Evolutionary conservation across 2,888 invertebrate species (phyloP).

Genomic region (Drosophila kambysellisi): DNA sequence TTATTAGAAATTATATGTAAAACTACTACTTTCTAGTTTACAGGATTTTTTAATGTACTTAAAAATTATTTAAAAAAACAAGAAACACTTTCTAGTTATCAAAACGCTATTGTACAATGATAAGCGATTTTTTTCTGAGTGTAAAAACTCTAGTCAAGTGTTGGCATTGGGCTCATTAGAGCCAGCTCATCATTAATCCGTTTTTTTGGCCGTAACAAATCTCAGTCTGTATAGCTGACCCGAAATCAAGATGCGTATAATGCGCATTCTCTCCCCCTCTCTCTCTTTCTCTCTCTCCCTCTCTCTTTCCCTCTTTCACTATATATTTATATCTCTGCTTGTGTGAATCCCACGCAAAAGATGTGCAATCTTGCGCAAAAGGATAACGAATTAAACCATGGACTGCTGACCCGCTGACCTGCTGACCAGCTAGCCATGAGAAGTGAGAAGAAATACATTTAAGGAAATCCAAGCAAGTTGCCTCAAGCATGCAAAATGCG

Average conservation of each 20-base stretch:
- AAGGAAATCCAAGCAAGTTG: conserved; percentile 26
- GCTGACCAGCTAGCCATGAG: conserved; percentile 37
- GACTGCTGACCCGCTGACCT: conserved; percentile 63
- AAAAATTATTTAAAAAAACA: too few species aligned
- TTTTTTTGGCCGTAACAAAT: conserved; percentile 48
- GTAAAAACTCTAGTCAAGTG: conserved; percentile 25
- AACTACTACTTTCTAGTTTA: too few species aligned
- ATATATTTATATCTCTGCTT: not conserved
- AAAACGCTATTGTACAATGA: too few species aligned
- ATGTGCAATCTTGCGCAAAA: conserved; percentile 81
- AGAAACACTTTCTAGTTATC: too few species aligned
- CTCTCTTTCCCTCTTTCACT: not conserved
- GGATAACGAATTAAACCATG: conserved; percentile 65
- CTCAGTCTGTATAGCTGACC: conserved; percentile 36
- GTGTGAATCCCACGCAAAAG: conserved; percentile 49
- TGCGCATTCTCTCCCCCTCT: conserved; percentile 13
- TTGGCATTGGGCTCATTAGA: conserved; percentile 47
- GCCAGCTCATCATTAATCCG: conserved; percentile 38
- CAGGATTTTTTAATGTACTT: too few species aligned
- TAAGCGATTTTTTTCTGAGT: not conserved
- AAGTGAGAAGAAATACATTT: conserved; percentile 34
- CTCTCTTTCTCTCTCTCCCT: not conserved
- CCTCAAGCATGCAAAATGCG: conserved; percentile 73
- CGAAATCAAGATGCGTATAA: conserved; percentile 60
- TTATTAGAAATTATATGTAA: too few species aligned